These are phyloP conservation scores for Echinometra lucunter DNA, from an alignment of 53 echinoderm and acorn worm species.

Conservation along the genomic window DNA sequence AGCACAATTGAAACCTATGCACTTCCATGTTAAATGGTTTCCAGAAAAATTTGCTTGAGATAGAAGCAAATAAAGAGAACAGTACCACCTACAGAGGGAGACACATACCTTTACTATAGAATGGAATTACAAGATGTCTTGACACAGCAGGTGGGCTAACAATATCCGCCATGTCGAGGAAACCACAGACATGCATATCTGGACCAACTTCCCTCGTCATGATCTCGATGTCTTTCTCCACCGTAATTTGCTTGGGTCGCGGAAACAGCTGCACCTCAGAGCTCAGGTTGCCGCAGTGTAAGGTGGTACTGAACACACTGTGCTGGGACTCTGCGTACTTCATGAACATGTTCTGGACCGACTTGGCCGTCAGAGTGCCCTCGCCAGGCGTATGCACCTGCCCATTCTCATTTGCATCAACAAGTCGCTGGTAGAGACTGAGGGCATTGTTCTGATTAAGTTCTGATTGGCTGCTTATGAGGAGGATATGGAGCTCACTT, in stretches of 20 bases:
- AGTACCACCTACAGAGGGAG: not conserved
- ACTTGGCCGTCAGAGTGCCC: slow-evolving; percentile 74
- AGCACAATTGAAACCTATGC: too few relatives aligned
- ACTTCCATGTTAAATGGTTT: too few relatives aligned
- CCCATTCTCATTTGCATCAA: slow-evolving; percentile 84
- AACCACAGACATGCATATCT: slow-evolving; percentile 86
- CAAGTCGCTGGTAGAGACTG: slow-evolving; percentile 79
- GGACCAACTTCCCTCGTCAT: slow-evolving; percentile 68
- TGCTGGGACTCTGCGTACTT: slow-evolving; percentile 83
- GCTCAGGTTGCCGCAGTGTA: slow-evolving; percentile 87
- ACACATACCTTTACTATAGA: slow-evolving; percentile 69
- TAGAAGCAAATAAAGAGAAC: not conserved
- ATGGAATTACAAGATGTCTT: slow-evolving; percentile 89
- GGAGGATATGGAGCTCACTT: slow-evolving; percentile 79
- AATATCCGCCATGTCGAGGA: slow-evolving; percentile 86
- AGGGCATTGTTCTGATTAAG: slow-evolving; percentile 76
- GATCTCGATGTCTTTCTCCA: slow-evolving; percentile 72
- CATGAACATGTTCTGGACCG: slow-evolving; percentile 81
- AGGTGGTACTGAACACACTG: slow-evolving; percentile 75
- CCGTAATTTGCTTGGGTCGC: slow-evolving; percentile 74
- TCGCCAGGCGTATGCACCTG: slow-evolving; percentile 73
- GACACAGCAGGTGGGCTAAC: slow-evolving; percentile 92
- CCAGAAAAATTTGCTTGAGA: not conserved
- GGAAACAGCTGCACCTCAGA: slow-evolving; percentile 92
- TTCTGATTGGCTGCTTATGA: slow-evolving; percentile 81